A percentile compares a stretch with the other conserved stretches of the same genome.
Evolutionary conservation across 2,113 vertebrate species (phyloP).

Genomic region (Nanorana parkeri): DNA sequence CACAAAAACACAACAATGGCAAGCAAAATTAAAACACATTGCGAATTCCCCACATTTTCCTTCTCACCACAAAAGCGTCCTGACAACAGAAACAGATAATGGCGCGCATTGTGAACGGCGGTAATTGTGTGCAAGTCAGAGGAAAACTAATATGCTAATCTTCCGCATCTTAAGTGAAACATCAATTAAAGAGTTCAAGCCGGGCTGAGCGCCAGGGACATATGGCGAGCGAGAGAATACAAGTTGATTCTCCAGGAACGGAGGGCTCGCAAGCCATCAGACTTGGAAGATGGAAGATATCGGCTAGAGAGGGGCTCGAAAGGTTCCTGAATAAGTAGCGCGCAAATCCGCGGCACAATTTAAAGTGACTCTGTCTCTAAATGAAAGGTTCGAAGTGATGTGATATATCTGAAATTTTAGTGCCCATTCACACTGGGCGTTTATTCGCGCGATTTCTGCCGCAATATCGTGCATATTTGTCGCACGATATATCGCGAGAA

Average conservation of each 20-base stretch:
- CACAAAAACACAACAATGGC: conserved; percentile 5
- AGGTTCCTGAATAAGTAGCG: not conserved
- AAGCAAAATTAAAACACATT: conserved; percentile 16
- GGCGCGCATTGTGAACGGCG: not conserved
- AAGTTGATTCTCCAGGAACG: not conserved
- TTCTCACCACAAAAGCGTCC: conserved; percentile 1
- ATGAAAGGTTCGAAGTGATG: too few species aligned
- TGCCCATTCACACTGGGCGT: too few species aligned
- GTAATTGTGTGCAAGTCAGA: conserved; percentile 14
- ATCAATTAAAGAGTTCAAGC: conserved; percentile 7
- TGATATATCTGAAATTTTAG: too few species aligned
- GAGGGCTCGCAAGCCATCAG: not conserved
- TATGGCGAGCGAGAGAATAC: not conserved
- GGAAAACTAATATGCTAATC: conserved; percentile 7
- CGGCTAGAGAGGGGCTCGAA: not conserved
- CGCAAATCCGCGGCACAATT: too few species aligned
- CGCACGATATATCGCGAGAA: too few species aligned
- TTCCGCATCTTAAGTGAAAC: conserved; percentile 2
- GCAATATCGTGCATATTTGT: too few species aligned
- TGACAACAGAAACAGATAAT: conserved; percentile 33
- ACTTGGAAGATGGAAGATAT: not conserved
- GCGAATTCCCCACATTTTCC: conserved; percentile 21
- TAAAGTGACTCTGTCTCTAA: too few species aligned
- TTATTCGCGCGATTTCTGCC: too few species aligned
- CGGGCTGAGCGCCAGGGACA: conserved; percentile 1